phyloP scores from a whole-genome alignment of 2,113 vertebrate species.

The Periophthalmodon schlosseri region DNA sequence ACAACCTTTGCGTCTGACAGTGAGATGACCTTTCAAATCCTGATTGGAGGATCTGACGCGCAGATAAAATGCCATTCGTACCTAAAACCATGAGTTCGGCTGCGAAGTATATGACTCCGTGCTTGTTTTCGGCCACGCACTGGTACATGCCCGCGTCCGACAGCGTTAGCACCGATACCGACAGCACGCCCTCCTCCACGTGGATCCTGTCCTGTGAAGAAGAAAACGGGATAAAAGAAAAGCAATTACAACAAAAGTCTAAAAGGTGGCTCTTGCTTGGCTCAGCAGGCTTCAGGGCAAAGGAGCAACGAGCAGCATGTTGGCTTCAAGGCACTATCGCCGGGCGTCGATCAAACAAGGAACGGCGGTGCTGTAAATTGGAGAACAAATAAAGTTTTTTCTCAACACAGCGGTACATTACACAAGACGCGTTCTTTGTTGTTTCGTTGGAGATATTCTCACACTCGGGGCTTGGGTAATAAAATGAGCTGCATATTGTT shows the following conservation, averaged over 20 bases:
- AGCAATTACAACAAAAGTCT: constrained; percentile 48
- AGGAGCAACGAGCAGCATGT: constrained; percentile 32
- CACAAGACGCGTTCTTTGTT: constrained; percentile 4
- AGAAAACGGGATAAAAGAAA: constrained; percentile 65
- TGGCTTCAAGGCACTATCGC: constrained; percentile 29
- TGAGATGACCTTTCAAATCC: constrained; percentile 69
- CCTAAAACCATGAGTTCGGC: constrained; percentile 91
- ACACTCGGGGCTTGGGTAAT: not conserved
- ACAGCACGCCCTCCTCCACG: constrained; percentile 87
- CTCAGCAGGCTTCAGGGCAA: constrained; percentile 16
- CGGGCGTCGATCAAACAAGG: constrained; percentile 37
- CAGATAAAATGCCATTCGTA: constrained; percentile 77
- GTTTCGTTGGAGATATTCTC: not conserved
- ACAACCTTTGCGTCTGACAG: constrained; percentile 72
- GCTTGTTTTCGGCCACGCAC: constrained; percentile 93
- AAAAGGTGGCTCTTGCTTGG: constrained; percentile 38
- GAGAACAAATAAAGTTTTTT: constrained; percentile 18
- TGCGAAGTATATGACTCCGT: constrained; percentile 87
- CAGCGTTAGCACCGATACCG: constrained; percentile 83
- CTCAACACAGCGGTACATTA: constrained; percentile 9
- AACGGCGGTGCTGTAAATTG: constrained; percentile 28
- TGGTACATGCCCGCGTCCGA: constrained; percentile 94
- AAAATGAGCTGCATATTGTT: not conserved
- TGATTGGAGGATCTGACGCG: constrained; percentile 59
- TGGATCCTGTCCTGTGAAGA: constrained; percentile 88